Evolutionary conservation across 2,113 vertebrate species (phyloP).

Genomic region (Puntigrus tetrazona): DNA sequence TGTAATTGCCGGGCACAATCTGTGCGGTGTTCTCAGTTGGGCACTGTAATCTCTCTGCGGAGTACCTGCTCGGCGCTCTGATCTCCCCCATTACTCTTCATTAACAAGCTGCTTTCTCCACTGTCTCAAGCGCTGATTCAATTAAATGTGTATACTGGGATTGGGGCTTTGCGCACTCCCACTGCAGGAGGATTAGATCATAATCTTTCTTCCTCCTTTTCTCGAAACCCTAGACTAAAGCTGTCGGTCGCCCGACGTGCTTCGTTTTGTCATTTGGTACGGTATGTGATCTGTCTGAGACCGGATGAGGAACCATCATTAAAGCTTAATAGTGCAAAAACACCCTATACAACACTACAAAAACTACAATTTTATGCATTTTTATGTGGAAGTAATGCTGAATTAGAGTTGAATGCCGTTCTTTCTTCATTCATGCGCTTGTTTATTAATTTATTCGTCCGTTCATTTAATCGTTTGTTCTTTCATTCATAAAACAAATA

Average conservation of each 20-base stretch:
- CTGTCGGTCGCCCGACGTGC: not conserved
- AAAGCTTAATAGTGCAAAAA: not conserved
- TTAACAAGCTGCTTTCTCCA: slow-evolving; percentile 50
- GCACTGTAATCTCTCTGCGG: slow-evolving; percentile 49
- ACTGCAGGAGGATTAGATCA: slow-evolving; percentile 47
- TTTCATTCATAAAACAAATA: too few species aligned
- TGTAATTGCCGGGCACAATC: slow-evolving; percentile 42
- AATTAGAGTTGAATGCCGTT: too few species aligned
- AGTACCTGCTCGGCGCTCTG: slow-evolving; percentile 21
- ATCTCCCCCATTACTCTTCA: slow-evolving; percentile 57
- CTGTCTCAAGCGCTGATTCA: slow-evolving; percentile 54
- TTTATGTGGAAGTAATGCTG: too few species aligned
- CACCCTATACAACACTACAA: too few species aligned
- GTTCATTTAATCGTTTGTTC: too few species aligned
- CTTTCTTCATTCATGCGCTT: too few species aligned
- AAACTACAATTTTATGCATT: too few species aligned
- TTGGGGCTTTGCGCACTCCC: slow-evolving; percentile 18
- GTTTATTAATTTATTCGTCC: too few species aligned
- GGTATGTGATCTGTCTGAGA: not conserved
- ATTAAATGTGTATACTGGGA: slow-evolving; percentile 49
- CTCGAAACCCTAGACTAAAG: slow-evolving; percentile 21
- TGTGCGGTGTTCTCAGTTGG: slow-evolving; percentile 36
- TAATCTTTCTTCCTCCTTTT: slow-evolving; percentile 37
- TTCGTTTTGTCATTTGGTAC: slow-evolving; percentile 44
- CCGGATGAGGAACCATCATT: not conserved